Percentiles rank a stretch among this genome's conserved stretches.
Evolutionary conservation across 2,113 vertebrate species (phyloP).

Genomic region (Pampusana beccarii): DNA sequence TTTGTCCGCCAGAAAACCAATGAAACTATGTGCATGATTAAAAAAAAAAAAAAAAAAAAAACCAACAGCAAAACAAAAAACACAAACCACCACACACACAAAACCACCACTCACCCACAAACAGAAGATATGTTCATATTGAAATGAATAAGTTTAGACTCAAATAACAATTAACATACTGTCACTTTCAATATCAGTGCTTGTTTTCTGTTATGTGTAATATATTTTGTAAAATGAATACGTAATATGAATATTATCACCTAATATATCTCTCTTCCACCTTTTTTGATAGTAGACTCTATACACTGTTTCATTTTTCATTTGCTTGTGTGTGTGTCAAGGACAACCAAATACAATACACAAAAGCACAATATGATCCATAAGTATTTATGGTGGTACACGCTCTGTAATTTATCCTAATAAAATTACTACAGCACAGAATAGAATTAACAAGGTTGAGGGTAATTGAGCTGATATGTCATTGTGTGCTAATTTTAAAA

Average conservation of each 20-base stretch:
- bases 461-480: conserved; percentile 52
- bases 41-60: no score
- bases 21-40: neutral
- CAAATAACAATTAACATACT: neutral
- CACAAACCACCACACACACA: rapidly evolving
- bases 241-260: neutral
- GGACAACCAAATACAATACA: neutral
- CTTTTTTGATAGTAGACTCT: neutral
- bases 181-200: neutral
- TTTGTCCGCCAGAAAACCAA: neutral
- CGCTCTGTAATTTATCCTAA: conserved; percentile 58
- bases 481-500: conserved; percentile 29
- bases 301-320: conserved; percentile 12
- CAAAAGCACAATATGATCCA: conserved; percentile 25
- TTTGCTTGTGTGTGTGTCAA: neutral
- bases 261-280: neutral
- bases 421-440: conserved; percentile 58
- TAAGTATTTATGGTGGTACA: conserved; percentile 49
- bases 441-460: conserved; percentile 55
- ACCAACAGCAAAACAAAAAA: no score
- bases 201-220: neutral
- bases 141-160: neutral
- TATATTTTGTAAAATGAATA: neutral
- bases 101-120: neutral
- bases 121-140: neutral